Percentiles rank a stretch among this genome's conserved stretches.
Evolutionary conservation across 37 sponge, comb jelly and placozoan species (phyloP).

Genomic region (Ianthella basta): DNA sequence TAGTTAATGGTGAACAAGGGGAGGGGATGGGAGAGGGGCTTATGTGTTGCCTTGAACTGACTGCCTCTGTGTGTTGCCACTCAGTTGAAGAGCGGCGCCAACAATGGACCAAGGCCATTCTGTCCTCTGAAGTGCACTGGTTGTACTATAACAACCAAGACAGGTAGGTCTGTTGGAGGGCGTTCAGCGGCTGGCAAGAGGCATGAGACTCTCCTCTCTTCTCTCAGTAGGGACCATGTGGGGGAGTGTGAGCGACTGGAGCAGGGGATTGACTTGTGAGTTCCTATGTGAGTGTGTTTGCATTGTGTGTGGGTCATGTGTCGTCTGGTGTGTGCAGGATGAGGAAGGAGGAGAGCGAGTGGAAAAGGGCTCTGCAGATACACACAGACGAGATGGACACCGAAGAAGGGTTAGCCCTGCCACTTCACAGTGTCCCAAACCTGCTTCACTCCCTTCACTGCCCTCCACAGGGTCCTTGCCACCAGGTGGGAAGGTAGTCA

Average conservation of each 20-base stretch:
- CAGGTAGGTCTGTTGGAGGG: neutral
- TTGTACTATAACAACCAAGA: neutral
- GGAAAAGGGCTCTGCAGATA: neutral
- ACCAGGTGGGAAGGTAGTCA: too few relatives aligned
- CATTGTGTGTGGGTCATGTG: neutral
- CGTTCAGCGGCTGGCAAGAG: neutral
- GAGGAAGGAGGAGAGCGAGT: neutral
- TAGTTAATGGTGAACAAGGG: neutral
- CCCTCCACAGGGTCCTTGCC: neutral
- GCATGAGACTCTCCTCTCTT: neutral
- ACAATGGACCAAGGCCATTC: neutral
- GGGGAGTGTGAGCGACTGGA: neutral
- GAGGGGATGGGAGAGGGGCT: neutral
- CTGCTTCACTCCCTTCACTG: neutral
- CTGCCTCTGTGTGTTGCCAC: neutral
- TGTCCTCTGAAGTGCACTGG: neutral
- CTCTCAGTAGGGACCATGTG: neutral
- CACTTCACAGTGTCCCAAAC: neutral
- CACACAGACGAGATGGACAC: too few relatives aligned
- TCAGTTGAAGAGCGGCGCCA: neutral
- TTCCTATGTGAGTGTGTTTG: neutral
- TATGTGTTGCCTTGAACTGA: neutral
- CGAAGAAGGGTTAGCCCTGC: too few relatives aligned
- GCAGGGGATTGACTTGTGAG: constrained; percentile 3
- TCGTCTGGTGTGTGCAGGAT: neutral